Base-by-base conservation (phyloP, 2,113 vertebrate genomes). In the Clarias batrachus region DNA sequence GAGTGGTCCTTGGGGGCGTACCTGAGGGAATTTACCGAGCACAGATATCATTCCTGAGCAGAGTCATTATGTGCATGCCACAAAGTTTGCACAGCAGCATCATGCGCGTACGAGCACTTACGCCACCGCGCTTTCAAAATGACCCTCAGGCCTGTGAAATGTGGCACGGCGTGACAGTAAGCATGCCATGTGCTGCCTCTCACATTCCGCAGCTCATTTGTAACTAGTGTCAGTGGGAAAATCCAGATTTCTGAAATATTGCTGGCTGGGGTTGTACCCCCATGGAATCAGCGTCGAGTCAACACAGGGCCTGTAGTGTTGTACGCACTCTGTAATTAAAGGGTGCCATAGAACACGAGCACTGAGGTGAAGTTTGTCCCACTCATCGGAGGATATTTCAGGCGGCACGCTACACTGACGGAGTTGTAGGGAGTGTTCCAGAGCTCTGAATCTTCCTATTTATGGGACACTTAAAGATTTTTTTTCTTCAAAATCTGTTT, bases 291-390 rank as follows among this genome's bases (percentile, higher is more conserved):
- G 86, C 86, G 77, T 90, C 85, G 89, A 92, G 92, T 88, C 85
- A n/a, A 94, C 92, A 95, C 94, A 95, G 93, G 94, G 92, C 89
- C 84, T 86, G 92, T 90, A 94, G 94, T 94, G 94, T 95, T 91
- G 93, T 87, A 81, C 25, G 56, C 23, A 11, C 57, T 86, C 89
- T 88, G 92, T 93, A 94, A 95, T 95, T 95, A 95, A 95, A 95
- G 93, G 93, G 90, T 93, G 93, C 93, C 91, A 93, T 92, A 94
- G 92, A 93, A 92, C 90, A 92, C 92, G 92, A 93, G 89, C 74
- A 94, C 94, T 95, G 94, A 95, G 93, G 92, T 93, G 91, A 94
- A 94, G 94, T 93, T 92, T 95, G 94, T 94, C 94, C 94, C 93
- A 91, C 92, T 91, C 91, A 93, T 92, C 91, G 92, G 87, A 88